These are phyloP conservation scores for Sebastiscus tertius DNA, from an alignment of 2,797 vertebrate genomes.

Conservation along the genomic window DNA sequence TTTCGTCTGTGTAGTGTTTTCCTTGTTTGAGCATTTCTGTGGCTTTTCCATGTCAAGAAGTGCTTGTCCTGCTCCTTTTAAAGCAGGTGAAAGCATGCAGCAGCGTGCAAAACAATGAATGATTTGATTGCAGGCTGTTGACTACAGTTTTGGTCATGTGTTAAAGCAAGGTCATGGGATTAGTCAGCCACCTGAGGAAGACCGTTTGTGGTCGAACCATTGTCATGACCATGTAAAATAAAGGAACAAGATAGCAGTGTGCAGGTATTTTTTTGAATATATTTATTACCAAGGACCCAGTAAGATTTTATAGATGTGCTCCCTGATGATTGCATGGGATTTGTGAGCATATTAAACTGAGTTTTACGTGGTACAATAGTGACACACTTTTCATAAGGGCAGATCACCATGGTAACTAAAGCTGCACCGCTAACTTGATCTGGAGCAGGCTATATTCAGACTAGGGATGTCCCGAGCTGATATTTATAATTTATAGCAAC, in stretches of 20 bases:
- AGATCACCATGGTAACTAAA: conserved; percentile 19
- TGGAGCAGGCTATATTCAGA: conserved; percentile 37
- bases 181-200: neutral
- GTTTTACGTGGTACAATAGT: neutral
- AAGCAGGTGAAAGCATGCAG: neutral
- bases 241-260: neutral
- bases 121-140: neutral
- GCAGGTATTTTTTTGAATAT: neutral
- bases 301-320: neutral
- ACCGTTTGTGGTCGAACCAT: neutral
- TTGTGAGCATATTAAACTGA: neutral
- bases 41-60: neutral
- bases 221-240: neutral
- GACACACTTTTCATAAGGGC: neutral
- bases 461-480: conserved; percentile 31
- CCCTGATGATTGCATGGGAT: neutral
- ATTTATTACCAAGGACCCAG: neutral
- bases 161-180: conserved; percentile 24
- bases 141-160: conserved; percentile 10
- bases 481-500: conserved; percentile 55
- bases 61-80: neutral
- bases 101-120: neutral
- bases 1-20: neutral
- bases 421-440: conserved; percentile 18
- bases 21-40: neutral